Conservation (phyloP, 1,140 invertebrate species). For the Forficula auricularia region DNA sequence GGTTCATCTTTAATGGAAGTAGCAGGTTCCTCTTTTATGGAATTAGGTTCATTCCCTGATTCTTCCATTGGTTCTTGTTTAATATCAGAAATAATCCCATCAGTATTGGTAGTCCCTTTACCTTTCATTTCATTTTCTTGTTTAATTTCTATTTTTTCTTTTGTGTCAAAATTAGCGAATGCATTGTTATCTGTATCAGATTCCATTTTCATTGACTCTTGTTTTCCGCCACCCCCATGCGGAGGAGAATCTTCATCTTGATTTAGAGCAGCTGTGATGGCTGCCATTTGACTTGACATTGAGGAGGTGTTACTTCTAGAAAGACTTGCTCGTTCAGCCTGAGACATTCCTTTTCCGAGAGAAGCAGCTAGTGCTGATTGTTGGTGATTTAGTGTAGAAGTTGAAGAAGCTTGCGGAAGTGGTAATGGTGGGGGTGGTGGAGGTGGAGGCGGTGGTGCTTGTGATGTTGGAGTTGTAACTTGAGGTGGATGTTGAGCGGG, state of each 20-base stretch:
- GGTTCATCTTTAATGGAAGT: slow-evolving; percentile 39
- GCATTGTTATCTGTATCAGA: too few species aligned
- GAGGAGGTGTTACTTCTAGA: slow-evolving; percentile 22
- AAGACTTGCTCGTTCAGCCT: slow-evolving; percentile 20
- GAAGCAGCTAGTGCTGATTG: slow-evolving; percentile 19
- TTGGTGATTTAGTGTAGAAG: slow-evolving; percentile 10
- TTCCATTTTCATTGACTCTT: too few species aligned
- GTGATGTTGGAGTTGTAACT: slow-evolving; percentile 29
- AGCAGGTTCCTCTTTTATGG: slow-evolving; percentile 22
- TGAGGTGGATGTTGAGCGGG: slow-evolving; percentile 28
- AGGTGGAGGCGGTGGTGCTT: slow-evolving; percentile 21
- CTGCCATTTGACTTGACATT: slow-evolving; percentile 50
- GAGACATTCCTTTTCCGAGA: slow-evolving; percentile 20
- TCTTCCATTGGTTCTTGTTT: slow-evolving; percentile 47
- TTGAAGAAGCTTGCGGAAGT: slow-evolving; percentile 16
- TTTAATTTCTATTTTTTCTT: slow-evolving; percentile 19
- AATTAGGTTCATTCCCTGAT: slow-evolving; percentile 13
- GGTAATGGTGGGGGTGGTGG: slow-evolving; percentile 20
- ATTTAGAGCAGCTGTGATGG: slow-evolving; percentile 41
- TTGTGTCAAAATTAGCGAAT: too few species aligned
- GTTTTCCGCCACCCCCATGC: too few species aligned
- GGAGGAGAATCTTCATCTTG: slow-evolving; percentile 20
- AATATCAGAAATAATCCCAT: slow-evolving; percentile 48
- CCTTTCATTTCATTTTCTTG: slow-evolving; percentile 26
- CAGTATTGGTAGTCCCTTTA: slow-evolving; percentile 43